Percentiles rank a stretch among this genome's conserved stretches.
Evolutionary conservation across 2,888 invertebrate species (phyloP).

Genomic region (Acleris literana): DNA sequence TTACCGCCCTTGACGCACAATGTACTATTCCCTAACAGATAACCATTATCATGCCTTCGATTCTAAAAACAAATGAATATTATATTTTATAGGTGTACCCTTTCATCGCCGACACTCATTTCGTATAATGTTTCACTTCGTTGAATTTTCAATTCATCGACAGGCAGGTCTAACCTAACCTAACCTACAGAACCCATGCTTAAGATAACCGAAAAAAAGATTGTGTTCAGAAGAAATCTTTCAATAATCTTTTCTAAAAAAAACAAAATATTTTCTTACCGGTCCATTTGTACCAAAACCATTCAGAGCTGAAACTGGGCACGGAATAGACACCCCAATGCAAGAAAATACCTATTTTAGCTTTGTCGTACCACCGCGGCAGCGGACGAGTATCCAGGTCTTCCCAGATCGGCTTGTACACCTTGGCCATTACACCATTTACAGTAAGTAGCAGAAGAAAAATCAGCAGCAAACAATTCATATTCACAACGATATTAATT

Average conservation of each 20-base stretch:
- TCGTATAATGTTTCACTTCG: too few species aligned
- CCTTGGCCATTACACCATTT: background rate
- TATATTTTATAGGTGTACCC: too few species aligned
- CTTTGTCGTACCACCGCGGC: slow-evolving; percentile 94
- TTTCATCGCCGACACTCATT: too few species aligned
- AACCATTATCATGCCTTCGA: too few species aligned
- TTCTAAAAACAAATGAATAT: too few species aligned
- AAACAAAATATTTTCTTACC: slow-evolving; percentile 68
- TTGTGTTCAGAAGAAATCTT: too few species aligned
- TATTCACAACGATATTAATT: background rate
- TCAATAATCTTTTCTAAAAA: too few species aligned
- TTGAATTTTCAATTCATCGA: too few species aligned
- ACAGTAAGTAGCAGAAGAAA: slow-evolving; percentile 11
- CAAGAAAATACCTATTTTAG: slow-evolving; percentile 95
- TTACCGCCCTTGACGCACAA: rapidly evolving
- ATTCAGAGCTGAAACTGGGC: slow-evolving; percentile 93
- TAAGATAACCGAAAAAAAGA: too few species aligned
- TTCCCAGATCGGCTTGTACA: slow-evolving; percentile 89
- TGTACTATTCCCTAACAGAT: too few species aligned
- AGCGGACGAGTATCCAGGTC: slow-evolving; percentile 92
- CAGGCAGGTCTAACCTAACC: too few species aligned
- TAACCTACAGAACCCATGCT: too few species aligned
- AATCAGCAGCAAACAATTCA: slow-evolving; percentile 7
- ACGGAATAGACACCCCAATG: slow-evolving; percentile 98
- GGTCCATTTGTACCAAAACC: slow-evolving; percentile 96